These are phyloP conservation scores for Mimachlamys varia DNA, from an alignment of 2,888 invertebrate genomes.

Conservation along the genomic window DNA sequence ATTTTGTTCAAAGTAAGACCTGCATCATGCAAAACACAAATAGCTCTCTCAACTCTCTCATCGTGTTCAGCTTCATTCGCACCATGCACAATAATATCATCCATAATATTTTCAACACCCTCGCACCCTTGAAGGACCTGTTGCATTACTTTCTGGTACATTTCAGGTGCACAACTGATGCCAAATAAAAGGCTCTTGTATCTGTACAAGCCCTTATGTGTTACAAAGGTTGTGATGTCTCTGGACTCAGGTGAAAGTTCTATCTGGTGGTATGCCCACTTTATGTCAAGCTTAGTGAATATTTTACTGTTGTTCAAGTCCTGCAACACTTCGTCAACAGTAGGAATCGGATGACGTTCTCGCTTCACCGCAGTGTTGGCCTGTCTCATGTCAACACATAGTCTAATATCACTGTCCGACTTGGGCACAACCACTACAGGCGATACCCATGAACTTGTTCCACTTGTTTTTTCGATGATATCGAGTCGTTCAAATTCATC, in stretches of 20 bases:
- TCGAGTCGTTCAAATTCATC: slow-evolving; percentile 43
- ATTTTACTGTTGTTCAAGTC: slow-evolving; percentile 50
- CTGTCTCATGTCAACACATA: slow-evolving; percentile 58
- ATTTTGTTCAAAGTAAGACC: too few relatives aligned
- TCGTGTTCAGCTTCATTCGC: slow-evolving; percentile 53
- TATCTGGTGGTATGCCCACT: slow-evolving; percentile 50
- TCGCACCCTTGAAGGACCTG: too few relatives aligned
- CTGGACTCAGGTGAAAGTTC: slow-evolving; percentile 40
- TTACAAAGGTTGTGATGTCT: slow-evolving; percentile 45
- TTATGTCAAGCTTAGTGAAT: slow-evolving; percentile 55
- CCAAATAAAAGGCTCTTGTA: slow-evolving; percentile 47
- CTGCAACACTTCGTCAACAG: slow-evolving; percentile 53
- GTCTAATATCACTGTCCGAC: slow-evolving; percentile 51
- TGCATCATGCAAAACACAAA: too few relatives aligned
- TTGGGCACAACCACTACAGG: slow-evolving; percentile 56
- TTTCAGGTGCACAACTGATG: slow-evolving; percentile 39
- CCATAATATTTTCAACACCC: slow-evolving; percentile 55
- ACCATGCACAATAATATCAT: slow-evolving; percentile 60
- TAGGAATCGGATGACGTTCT: slow-evolving; percentile 55
- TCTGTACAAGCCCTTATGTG: slow-evolving; percentile 46
- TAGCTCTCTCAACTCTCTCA: neutral
- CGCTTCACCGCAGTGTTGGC: slow-evolving; percentile 52
- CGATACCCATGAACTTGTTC: slow-evolving; percentile 55
- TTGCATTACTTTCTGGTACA: slow-evolving; percentile 41
- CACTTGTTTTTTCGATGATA: slow-evolving; percentile 52